phyloP scores from a whole-genome alignment of 2,888 invertebrate species.

The Acleris literana region DNA sequence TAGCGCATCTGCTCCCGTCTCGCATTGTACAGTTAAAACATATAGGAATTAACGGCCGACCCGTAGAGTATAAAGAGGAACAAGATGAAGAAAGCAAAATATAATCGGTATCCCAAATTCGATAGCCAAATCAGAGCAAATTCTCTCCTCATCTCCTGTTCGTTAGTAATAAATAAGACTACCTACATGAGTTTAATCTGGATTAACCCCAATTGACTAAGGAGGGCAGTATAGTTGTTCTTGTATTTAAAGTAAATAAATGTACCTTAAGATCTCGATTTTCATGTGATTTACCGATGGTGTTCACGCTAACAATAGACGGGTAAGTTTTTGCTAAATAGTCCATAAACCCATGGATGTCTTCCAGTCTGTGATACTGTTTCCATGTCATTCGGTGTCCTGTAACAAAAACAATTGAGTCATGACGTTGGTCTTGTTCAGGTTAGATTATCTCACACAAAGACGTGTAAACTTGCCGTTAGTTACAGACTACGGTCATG shows the following conservation, averaged over 20 bases:
- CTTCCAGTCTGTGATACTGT: constrained; percentile 89
- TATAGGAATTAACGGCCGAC: too few relatives aligned
- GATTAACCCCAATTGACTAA: too few relatives aligned
- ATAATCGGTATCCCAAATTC: too few relatives aligned
- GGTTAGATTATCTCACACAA: constrained; percentile 36
- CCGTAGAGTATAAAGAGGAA: too few relatives aligned
- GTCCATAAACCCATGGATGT: constrained; percentile 91
- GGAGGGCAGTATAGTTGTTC: too few relatives aligned
- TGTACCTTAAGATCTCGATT: constrained; percentile 88
- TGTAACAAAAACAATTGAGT: constrained; percentile 46
- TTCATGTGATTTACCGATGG: constrained; percentile 90
- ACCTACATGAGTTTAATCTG: neutral
- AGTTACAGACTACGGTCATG: constrained; percentile 37
- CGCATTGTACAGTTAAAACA: too few relatives aligned
- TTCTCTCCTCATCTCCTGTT: too few relatives aligned
- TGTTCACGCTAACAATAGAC: constrained; percentile 87
- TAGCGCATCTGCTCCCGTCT: too few relatives aligned
- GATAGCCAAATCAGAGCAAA: too few relatives aligned
- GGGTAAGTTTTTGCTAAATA: constrained; percentile 91
- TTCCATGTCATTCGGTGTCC: constrained; percentile 89
- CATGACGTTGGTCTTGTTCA: constrained; percentile 29
- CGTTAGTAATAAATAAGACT: neutral
- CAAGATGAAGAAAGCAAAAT: too few relatives aligned
- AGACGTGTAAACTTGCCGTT: constrained; percentile 38
- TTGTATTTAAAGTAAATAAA: too few relatives aligned